Conservation (phyloP, 2,888 invertebrate species). For the Amorpha juglandis region DNA sequence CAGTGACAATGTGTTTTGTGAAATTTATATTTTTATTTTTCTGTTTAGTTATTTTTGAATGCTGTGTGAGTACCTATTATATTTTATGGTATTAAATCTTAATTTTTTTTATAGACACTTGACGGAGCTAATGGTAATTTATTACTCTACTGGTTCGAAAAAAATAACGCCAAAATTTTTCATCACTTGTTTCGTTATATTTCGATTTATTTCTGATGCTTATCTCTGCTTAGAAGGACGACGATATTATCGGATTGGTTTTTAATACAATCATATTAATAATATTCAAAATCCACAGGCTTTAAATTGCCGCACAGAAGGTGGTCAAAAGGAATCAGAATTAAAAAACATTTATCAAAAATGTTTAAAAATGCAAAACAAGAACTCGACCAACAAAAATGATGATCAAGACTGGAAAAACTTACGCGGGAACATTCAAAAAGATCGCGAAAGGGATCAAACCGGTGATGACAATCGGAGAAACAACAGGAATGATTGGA, state of each 20-base stretch:
- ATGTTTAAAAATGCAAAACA: conserved; percentile 80
- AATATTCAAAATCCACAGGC: conserved; percentile 57
- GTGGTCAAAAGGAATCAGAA: conserved; percentile 84
- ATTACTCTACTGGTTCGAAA: no score
- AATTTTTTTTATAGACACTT: not conserved
- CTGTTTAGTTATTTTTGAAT: conserved; percentile 49
- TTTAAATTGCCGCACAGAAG: conserved; percentile 84
- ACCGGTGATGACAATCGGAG: conserved; percentile 32
- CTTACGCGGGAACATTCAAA: conserved; percentile 49
- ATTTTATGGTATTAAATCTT: not conserved
- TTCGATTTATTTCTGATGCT: not conserved
- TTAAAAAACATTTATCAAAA: conserved; percentile 83
- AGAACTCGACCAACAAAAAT: conserved; percentile 52
- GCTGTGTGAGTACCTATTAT: conserved; percentile 55
- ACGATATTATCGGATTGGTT: no score
- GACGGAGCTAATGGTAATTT: no score
- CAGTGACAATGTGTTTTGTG: conserved; percentile 56
- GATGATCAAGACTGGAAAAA: conserved; percentile 62
- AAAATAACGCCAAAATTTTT: not conserved
- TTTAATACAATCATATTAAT: not conserved
- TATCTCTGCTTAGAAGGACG: no score
- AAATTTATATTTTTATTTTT: conserved; percentile 51
- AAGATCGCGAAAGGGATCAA: conserved; percentile 27
- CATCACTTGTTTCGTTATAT: not conserved
- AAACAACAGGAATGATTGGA: conserved; percentile 35